Evolutionary conservation across 2,797 vertebrate genomes (phyloP).

Genomic region (Arrhamphus sclerolepis): DNA sequence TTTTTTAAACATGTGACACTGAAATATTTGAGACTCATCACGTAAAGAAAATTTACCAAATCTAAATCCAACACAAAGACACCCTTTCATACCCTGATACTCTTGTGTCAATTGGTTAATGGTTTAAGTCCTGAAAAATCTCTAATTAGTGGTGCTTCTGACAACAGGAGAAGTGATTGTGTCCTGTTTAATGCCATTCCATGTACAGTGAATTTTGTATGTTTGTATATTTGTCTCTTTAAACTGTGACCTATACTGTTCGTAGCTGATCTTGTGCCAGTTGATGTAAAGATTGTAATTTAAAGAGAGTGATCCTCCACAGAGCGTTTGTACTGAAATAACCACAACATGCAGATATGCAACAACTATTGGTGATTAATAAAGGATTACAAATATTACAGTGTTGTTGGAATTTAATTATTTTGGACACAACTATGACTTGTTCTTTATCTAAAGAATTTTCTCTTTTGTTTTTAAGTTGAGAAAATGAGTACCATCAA

Average conservation of each 20-base stretch:
- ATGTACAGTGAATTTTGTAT: constrained; percentile 13
- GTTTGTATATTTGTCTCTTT: neutral
- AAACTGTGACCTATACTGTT: constrained; percentile 5
- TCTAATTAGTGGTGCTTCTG: constrained; percentile 1
- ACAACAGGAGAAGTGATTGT: constrained; percentile 7
- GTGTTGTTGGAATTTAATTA: too few relatives aligned
- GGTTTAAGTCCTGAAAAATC: constrained; percentile 21
- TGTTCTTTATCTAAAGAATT: too few relatives aligned
- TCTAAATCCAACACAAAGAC: constrained; percentile 18
- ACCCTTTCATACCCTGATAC: neutral
- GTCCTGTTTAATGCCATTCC: constrained; percentile 2
- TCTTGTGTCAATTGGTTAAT: constrained; percentile 1
- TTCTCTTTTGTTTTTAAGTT: too few relatives aligned
- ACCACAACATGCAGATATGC: too few relatives aligned
- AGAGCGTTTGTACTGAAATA: too few relatives aligned
- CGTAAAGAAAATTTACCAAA: constrained; percentile 10
- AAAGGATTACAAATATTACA: too few relatives aligned
- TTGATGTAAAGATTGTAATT: constrained; percentile 1
- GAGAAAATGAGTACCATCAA: too few relatives aligned
- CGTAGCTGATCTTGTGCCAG: neutral
- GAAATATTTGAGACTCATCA: constrained; percentile 5
- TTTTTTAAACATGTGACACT: constrained; percentile 5
- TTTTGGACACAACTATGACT: too few relatives aligned
- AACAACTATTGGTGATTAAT: too few relatives aligned
- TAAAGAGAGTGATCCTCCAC: too few relatives aligned